Percentiles rank a stretch among this genome's conserved stretches.
Conservation (phyloP, 2,888 invertebrate species). For the Caenorhabditis panamensis region DNA sequence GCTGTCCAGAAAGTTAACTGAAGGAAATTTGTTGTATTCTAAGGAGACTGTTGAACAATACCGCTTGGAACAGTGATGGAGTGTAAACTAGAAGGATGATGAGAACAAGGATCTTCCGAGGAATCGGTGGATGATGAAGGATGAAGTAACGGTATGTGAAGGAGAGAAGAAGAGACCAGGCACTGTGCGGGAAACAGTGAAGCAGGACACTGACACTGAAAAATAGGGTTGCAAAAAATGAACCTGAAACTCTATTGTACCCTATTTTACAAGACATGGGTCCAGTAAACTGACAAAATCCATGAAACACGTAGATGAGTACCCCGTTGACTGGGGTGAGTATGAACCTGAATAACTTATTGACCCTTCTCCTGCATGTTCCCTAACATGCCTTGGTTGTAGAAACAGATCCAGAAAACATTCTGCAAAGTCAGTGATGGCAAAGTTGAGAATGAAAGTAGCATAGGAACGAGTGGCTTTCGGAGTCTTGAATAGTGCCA, state of each 20-base stretch:
- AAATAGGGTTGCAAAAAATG: background rate
- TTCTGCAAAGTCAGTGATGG: conserved; percentile 30
- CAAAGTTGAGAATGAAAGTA: conserved; percentile 52
- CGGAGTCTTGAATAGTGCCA: conserved; percentile 26
- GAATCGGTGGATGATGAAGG: conserved; percentile 10
- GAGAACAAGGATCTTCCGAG: background rate
- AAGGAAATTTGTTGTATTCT: conserved; percentile 1
- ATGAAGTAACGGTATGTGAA: conserved; percentile 53
- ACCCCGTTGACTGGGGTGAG: conserved; percentile 19
- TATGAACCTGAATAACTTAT: conserved; percentile 20
- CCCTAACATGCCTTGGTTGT: background rate
- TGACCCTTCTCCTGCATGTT: background rate
- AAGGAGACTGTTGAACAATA: background rate
- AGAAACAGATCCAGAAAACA: conserved; percentile 40
- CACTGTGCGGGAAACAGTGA: conserved; percentile 37
- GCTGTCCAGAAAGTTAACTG: conserved; percentile 25
- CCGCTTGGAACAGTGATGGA: conserved; percentile 37
- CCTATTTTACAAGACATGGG: conserved; percentile 23
- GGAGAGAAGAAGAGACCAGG: conserved; percentile 45
- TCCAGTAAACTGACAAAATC: conserved; percentile 27
- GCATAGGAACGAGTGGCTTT: conserved; percentile 32
- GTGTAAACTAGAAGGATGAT: conserved; percentile 25
- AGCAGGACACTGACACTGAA: conserved; percentile 48
- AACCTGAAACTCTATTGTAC: too few relatives aligned
- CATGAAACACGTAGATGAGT: conserved; percentile 36